Evolutionary conservation across 2,113 vertebrate species (phyloP).

Genomic region (Leptobrachium leishanense): DNA sequence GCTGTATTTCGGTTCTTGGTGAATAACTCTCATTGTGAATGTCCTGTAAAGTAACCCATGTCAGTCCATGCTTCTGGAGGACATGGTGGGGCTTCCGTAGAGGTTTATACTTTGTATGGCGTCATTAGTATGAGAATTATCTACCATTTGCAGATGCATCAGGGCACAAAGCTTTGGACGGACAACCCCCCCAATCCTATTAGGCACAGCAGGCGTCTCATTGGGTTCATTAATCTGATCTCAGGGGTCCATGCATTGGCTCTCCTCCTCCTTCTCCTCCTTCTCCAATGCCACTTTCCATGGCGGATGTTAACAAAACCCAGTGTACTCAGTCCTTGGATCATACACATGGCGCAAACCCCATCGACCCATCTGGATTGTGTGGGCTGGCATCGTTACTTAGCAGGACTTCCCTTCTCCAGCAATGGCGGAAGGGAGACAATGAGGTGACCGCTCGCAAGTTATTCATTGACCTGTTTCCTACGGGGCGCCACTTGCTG

Average conservation of each 20-base stretch:
- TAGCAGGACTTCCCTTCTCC: slow-evolving; percentile 15
- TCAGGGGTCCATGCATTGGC: slow-evolving; percentile 28
- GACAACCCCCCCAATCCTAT: neutral
- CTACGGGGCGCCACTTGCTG: slow-evolving; percentile 32
- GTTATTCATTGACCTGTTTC: slow-evolving; percentile 32
- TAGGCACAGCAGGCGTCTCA: neutral
- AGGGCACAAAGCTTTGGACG: neutral
- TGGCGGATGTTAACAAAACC: slow-evolving; percentile 36
- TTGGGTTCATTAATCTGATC: slow-evolving; percentile 17
- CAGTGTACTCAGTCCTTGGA: slow-evolving; percentile 42
- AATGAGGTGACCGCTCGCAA: slow-evolving; percentile 17
- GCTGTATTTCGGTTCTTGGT: neutral
- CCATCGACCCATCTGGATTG: neutral
- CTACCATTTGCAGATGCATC: neutral
- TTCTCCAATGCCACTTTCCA: slow-evolving; percentile 55
- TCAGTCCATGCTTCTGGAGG: no score
- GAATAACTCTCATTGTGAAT: neutral
- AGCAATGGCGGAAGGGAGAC: slow-evolving; percentile 40
- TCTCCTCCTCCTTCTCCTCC: slow-evolving; percentile 53
- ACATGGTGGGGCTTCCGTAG: no score
- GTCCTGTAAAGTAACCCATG: no score
- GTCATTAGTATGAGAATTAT: slow-evolving; percentile 13
- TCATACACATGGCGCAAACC: slow-evolving; percentile 3
- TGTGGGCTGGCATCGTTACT: neutral
- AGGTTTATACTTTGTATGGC: no score